Conservation (phyloP, 2,797 vertebrate species). For the Erethizon dorsatum region DNA sequence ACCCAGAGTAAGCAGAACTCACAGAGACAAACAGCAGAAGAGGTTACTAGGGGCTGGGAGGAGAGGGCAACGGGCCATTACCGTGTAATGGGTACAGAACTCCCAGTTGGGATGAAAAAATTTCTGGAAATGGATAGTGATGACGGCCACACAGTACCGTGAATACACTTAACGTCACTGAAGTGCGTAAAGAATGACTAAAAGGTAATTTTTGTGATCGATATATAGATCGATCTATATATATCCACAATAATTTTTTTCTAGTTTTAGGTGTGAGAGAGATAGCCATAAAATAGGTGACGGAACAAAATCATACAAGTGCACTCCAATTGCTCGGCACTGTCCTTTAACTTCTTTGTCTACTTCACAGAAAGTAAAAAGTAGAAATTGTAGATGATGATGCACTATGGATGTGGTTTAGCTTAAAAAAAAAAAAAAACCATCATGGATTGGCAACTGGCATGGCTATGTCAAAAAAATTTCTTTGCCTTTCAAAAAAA, state of each 20-base stretch:
- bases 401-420: background rate
- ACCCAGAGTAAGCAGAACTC: background rate
- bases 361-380: constrained; percentile 49
- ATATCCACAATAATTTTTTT: background rate
- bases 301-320: background rate
- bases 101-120: background rate
- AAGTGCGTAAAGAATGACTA: background rate
- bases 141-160: background rate
- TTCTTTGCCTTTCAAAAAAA: background rate
- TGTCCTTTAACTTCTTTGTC: background rate
- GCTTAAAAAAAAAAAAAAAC: background rate
- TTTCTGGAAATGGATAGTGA: background rate
- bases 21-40: background rate
- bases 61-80: background rate
- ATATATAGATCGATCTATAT: too few species aligned
- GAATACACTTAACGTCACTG: background rate
- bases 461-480: background rate
- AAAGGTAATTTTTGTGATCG: too few species aligned
- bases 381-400: background rate
- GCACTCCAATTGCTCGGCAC: background rate
- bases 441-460: background rate
- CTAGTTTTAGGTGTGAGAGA: background rate
- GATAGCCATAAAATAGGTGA: background rate
- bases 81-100: background rate
- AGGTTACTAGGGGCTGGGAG: accelerated